Evolutionary conservation across 2,797 vertebrate species (phyloP), one percentile per base, ranked within the genome.

Genomic region (Acrocephalus scirpaceus): DNA sequence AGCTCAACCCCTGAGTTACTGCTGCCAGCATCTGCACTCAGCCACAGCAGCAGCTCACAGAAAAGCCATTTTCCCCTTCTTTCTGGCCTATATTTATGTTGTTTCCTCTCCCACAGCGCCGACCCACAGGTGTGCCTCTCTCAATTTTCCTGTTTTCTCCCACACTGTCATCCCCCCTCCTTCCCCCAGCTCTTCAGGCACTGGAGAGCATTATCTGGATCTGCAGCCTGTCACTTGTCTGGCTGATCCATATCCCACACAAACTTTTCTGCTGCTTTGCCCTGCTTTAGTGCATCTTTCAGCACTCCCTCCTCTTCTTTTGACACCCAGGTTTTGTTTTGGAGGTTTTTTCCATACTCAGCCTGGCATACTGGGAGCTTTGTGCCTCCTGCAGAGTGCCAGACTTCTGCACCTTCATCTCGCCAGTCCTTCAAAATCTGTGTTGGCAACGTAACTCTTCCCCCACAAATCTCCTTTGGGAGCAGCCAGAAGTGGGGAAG

Each of bases 221-320:
- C 81, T 88, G 75, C 72, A 90, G 76, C 66, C 79, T 90, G 64
- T 64, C 90, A 70, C 23, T 64, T 76, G 40, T 81, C 66, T 94
- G 75, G 45, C 38, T 58, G 65, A 88, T 91, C 45, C 53, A 51
- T 64, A 90, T 73, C 67, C 90, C 76, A 84, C 87, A 78, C 73
- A 73, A 81, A 72, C n/a, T 5, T 2, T 86, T 70, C 64, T 93
- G 77, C 48, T 84, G 80, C 67, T 87, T 85, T 88, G 76, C 62
- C 91, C 73, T 81, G 47, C 62, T 58, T 81, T 47, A 66, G 70
- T 17, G 45, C 58, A 90, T 90, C 89, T 83, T 93, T 92, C 73
- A 92, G 88, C 85, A 78, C 66, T 81, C 76, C 66, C 62, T 88
- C 92, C 66, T 90, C 75, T 90, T 91, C 79, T 72, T 86, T 88